A percentile compares a stretch with the other conserved stretches of the same genome.
Evolutionary conservation across 1,140 invertebrate species (phyloP).

Genomic region (Anastrepha ludens): DNA sequence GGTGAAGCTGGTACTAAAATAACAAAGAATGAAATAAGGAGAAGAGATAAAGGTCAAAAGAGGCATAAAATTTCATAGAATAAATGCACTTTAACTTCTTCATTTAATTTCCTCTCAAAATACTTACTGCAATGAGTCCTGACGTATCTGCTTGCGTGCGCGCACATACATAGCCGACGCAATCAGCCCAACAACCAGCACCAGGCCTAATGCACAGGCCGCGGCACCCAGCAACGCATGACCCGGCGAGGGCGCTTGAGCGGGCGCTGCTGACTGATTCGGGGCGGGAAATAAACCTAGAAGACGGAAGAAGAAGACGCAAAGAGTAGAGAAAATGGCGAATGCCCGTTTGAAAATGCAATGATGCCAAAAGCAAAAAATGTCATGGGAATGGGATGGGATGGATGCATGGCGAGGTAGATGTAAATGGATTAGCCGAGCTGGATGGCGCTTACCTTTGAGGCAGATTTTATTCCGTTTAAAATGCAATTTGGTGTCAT

Average conservation of each 20-base stretch:
- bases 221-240: slow-evolving; percentile 77
- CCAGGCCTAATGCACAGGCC: slow-evolving; percentile 85
- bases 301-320: slow-evolving; percentile 3
- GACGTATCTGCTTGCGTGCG: slow-evolving; percentile 84
- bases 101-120: neutral
- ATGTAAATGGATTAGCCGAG: neutral
- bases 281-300: slow-evolving; percentile 71
- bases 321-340: slow-evolving; percentile 45
- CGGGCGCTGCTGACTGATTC: slow-evolving; percentile 71
- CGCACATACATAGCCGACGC: slow-evolving; percentile 85
- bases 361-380: neutral
- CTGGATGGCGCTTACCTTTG: slow-evolving; percentile 79
- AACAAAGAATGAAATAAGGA: neutral
- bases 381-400: neutral
- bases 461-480: slow-evolving; percentile 91
- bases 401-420: neutral
- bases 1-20: slow-evolving; percentile 79
- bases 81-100: neutral
- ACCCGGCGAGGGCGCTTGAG: slow-evolving; percentile 71
- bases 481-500: slow-evolving; percentile 85
- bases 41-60: neutral
- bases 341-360: slow-evolving; percentile 43
- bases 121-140: slow-evolving; percentile 85
- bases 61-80: slow-evolving; percentile 10
- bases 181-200: slow-evolving; percentile 82